Percentiles rank a stretch among this genome's conserved stretches.
Evolutionary conservation across 2,888 invertebrate genomes (phyloP).

Genomic region (Pristionchus fissidentatus): DNA sequence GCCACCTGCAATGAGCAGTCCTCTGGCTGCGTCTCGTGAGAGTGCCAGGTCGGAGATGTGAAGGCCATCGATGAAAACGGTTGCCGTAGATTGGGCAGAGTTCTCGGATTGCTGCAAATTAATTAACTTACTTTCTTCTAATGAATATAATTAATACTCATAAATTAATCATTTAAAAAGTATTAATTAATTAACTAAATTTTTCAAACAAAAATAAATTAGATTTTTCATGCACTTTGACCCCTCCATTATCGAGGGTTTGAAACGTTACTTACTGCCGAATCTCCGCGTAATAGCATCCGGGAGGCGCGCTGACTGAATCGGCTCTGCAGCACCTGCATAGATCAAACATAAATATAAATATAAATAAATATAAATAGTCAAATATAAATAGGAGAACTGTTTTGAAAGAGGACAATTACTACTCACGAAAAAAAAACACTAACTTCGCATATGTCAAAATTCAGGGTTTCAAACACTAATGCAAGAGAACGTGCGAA

Average conservation of each 20-base stretch:
- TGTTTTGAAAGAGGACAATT: too few relatives aligned
- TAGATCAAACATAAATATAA: not conserved
- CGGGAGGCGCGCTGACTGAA: slow-evolving; percentile 29
- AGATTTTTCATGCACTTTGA: too few relatives aligned
- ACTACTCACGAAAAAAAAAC: too few relatives aligned
- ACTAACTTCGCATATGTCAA: too few relatives aligned
- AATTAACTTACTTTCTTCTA: not conserved
- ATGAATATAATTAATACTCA: not conserved
- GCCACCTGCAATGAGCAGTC: slow-evolving; percentile 42
- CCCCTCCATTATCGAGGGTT: too few relatives aligned
- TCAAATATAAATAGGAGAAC: too few relatives aligned
- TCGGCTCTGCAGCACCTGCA: slow-evolving; percentile 20
- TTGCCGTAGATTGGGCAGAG: not conserved
- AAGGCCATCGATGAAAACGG: not conserved
- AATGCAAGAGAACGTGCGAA: too few relatives aligned
- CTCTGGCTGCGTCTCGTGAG: not conserved
- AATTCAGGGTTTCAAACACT: too few relatives aligned
- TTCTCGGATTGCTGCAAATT: not conserved
- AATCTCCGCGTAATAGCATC: slow-evolving; percentile 22
- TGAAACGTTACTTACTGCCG: slow-evolving; percentile 26
- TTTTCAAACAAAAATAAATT: too few relatives aligned
- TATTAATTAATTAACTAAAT: too few relatives aligned
- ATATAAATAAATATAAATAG: too few relatives aligned
- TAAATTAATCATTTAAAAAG: not conserved
- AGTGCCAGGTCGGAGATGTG: slow-evolving; percentile 40